Conservation (phyloP, 2,888 invertebrate species). For the Cactoblastis cactorum region DNA sequence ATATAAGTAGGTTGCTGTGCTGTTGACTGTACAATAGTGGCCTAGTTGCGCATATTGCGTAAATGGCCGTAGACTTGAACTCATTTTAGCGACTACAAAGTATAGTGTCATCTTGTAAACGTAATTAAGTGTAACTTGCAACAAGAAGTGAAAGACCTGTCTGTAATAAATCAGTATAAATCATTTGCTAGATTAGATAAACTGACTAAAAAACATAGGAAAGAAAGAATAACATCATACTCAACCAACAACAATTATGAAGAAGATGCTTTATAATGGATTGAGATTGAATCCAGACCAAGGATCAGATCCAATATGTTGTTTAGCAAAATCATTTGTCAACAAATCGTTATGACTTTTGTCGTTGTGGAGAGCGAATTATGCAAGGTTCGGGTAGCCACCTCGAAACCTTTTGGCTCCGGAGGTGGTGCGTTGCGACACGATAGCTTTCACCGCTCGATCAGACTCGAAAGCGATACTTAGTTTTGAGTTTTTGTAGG, state of each 20-base stretch:
- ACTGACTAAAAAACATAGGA: not conserved
- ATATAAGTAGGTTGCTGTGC: slow-evolving; percentile 20
- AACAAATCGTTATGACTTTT: slow-evolving; percentile 33
- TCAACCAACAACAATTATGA: too few species aligned
- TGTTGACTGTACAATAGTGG: slow-evolving; percentile 51
- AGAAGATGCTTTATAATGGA: too few species aligned
- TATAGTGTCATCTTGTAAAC: slow-evolving; percentile 20
- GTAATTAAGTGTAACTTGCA: too few species aligned
- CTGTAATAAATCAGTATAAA: not conserved
- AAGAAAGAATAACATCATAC: not conserved
- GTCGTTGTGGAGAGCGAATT: slow-evolving; percentile 48
- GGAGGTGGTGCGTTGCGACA: slow-evolving; percentile 51
- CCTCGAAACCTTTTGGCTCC: slow-evolving; percentile 66
- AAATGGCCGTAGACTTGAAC: slow-evolving; percentile 73
- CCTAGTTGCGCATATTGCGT: slow-evolving; percentile 68
- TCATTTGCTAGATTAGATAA: not conserved
- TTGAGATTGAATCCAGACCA: too few species aligned
- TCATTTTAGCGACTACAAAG: slow-evolving; percentile 47
- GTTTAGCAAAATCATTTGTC: slow-evolving; percentile 27
- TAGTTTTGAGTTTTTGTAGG: slow-evolving; percentile 21
- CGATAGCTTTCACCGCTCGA: slow-evolving; percentile 63
- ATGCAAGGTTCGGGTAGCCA: slow-evolving; percentile 56
- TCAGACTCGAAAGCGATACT: slow-evolving; percentile 39
- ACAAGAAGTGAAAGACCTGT: not conserved
- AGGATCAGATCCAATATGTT: not conserved